These are phyloP conservation scores for Hyperoplus lanceolatus DNA, from an alignment of 2,797 vertebrate genomes.

Conservation along the genomic window DNA sequence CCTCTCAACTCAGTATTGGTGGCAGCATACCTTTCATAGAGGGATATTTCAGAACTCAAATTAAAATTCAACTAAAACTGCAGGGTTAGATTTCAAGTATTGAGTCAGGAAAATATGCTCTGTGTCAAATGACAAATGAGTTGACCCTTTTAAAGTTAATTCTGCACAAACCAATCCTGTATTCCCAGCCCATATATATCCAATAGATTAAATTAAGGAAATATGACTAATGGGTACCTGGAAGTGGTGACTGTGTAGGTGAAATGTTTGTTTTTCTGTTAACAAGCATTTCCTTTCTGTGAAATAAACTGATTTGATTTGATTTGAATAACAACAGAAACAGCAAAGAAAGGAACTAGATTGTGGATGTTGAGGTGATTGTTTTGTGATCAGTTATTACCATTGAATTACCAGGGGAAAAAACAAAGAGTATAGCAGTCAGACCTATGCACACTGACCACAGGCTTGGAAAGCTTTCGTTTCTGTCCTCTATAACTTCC, in stretches of 20 bases:
- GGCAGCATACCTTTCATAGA: background rate
- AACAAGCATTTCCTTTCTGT: background rate
- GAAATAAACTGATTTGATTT: background rate
- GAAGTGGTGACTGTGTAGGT: background rate
- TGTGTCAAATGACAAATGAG: background rate
- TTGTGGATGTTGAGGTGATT: conserved; percentile 23
- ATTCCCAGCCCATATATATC: background rate
- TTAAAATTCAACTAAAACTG: background rate
- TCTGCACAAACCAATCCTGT: background rate
- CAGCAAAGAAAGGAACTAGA: background rate
- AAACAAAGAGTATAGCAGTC: conserved; percentile 24
- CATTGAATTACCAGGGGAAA: conserved; percentile 3
- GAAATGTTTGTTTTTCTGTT: background rate
- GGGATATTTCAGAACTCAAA: background rate
- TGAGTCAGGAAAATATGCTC: background rate
- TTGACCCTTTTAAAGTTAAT: background rate
- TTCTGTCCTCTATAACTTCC: conserved; percentile 67
- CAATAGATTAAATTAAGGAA: too few relatives aligned
- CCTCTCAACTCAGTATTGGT: too few relatives aligned
- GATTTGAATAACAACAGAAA: conserved; percentile 17
- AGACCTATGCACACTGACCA: conserved; percentile 56
- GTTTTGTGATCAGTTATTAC: conserved; percentile 32
- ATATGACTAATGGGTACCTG: background rate
- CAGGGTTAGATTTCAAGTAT: background rate
- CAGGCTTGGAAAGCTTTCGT: conserved; percentile 38